Percentiles rank a stretch among this genome's conserved stretches.
These are phyloP conservation scores for Cacoxenus indagator DNA, from an alignment of 2,888 invertebrate species.

Conservation along the genomic window DNA sequence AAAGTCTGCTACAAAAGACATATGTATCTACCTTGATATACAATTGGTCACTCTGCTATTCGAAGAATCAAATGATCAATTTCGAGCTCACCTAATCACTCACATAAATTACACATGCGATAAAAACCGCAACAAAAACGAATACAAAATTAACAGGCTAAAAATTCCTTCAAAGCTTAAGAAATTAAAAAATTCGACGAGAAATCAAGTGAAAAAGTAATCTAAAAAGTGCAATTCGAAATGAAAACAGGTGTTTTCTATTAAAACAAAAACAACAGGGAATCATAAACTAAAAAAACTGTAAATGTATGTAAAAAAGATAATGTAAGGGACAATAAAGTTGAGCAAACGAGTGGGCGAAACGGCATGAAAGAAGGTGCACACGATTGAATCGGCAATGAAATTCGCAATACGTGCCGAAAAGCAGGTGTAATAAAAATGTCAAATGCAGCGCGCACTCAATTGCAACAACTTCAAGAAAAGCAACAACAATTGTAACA, in stretches of 20 bases:
- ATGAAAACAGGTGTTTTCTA: conserved; percentile 24
- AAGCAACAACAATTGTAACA: conserved; percentile 21
- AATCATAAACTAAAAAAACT: conserved; percentile 51
- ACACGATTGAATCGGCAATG: conserved; percentile 24
- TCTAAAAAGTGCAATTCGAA: conserved; percentile 28
- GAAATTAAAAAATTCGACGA: neutral
- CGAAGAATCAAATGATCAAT: no score
- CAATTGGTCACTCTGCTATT: no score
- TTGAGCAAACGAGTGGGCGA: neutral
- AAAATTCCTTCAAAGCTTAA: no score
- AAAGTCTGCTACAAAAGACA: no score
- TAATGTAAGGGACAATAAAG: conserved; percentile 28
- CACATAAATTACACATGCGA: no score
- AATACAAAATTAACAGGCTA: no score
- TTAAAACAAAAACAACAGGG: conserved; percentile 53
- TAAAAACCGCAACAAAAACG: no score
- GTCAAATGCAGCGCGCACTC: conserved; percentile 16
- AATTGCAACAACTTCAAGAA: conserved; percentile 14
- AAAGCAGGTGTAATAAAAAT: conserved; percentile 11
- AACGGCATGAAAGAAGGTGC: conserved; percentile 13
- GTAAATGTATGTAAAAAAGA: conserved; percentile 32
- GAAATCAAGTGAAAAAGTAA: conserved; percentile 5
- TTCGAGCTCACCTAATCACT: no score
- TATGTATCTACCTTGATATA: no score
- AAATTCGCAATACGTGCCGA: conserved; percentile 7